Evolutionary conservation across 2,888 invertebrate genomes (phyloP), one percentile per base, ranked within the genome.

Genomic region (Tillus elongatus): DNA sequence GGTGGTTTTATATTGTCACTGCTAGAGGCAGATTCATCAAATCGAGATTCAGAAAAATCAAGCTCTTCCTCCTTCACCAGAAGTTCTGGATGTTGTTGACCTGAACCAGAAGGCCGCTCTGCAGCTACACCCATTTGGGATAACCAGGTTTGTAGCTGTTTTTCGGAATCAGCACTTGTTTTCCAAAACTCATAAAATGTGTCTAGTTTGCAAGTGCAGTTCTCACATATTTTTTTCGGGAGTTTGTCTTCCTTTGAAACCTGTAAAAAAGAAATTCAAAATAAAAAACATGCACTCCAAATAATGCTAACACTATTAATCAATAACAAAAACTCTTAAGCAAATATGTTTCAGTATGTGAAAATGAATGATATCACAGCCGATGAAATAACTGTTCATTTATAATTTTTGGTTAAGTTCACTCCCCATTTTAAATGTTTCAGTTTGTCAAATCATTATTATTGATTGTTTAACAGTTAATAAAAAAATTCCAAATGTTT

Each of bases 171-270:
- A 3, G 73, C 71, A 30, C 76, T 72, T 51, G 74, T 75, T 51
- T 76, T 78, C 66, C 77, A 78, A 61, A 79, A 79, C 58, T 77
- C 73, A 60, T 78, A 79, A 52, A 75, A 68, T 60, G 75, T 72
- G 51, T 78, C 77, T 52, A 79, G 69, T 69, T 77, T 77, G 57
- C 72, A 74, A 57, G 73, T 72, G 56, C 79, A 79, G 44, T 71
- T 72, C 56, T 77, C 73, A 54, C 79, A 79, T 48, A 79, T 73
- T 57, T 73, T 76, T 60, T 78, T 76, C 33, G 79, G 79, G 48
- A 79, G 65, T 52, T 68, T 71, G 58, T 79, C 79, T 47, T 75
- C 73, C 54, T 69, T 71, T 42, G 69, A 66, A 42, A 79, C 71
- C 79, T 79, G 64, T n/a, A n/a, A 13, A 58, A 58, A 28, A 46